Conservation (phyloP, 2,797 vertebrate species). For the Urophycis tenuis region DNA sequence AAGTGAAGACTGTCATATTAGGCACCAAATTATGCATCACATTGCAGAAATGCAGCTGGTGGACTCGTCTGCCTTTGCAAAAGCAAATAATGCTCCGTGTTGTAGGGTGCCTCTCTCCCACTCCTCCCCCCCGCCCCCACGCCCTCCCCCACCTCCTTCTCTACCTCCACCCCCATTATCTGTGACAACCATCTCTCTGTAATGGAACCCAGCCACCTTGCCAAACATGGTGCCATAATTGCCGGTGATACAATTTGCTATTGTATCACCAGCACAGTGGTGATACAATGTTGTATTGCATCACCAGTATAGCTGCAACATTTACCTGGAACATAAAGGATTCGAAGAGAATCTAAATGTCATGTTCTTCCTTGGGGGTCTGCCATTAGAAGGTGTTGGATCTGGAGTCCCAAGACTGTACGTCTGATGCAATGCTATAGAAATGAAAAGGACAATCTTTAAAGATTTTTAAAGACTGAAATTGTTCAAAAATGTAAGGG, state of each 20-base stretch:
- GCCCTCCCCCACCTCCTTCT: not conserved
- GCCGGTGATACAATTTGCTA: not conserved
- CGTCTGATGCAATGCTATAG: not conserved
- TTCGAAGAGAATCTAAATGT: not conserved
- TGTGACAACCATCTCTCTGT: constrained; percentile 25
- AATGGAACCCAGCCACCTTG: constrained; percentile 42
- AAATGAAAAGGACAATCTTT: not conserved
- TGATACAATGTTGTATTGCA: too few relatives aligned
- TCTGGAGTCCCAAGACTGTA: not conserved
- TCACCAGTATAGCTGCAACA: not conserved
- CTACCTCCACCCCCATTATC: not conserved
- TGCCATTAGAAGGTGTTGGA: not conserved
- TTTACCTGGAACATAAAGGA: not conserved
- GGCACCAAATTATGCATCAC: constrained; percentile 59
- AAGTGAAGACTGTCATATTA: constrained; percentile 60
- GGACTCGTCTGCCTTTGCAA: constrained; percentile 44
- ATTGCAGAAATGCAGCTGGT: constrained; percentile 45
- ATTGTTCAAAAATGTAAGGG: too few relatives aligned
- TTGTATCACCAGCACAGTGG: too few relatives aligned
- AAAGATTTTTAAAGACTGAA: not conserved
- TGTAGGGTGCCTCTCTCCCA: constrained; percentile 26
- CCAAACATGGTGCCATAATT: constrained; percentile 13
- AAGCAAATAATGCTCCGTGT: constrained; percentile 27
- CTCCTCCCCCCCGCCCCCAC: not conserved
- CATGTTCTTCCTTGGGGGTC: not conserved